Conservation (phyloP, 2,797 vertebrate species). For the Coregonus suidteri region DNA sequence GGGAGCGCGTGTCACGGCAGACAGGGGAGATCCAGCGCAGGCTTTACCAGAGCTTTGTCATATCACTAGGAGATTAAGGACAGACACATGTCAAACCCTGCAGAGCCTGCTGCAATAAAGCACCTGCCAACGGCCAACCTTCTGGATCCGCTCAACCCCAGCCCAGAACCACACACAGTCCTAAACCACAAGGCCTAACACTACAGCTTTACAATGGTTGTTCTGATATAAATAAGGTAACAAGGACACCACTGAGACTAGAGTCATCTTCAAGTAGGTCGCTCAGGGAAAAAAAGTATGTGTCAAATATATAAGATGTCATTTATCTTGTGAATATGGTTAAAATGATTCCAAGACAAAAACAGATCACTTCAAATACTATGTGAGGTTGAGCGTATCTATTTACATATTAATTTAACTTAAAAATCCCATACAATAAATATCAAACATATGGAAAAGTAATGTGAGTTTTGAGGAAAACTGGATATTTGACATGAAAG, state of each 20-base stretch:
- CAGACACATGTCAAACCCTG: slow-evolving; percentile 70
- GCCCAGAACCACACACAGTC: slow-evolving; percentile 46
- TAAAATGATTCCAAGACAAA: slow-evolving; percentile 1
- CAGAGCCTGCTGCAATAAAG: slow-evolving; percentile 71
- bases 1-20: slow-evolving; percentile 59
- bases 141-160: slow-evolving; percentile 67
- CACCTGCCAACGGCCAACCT: slow-evolving; percentile 69
- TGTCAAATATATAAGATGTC: neutral
- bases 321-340: neutral
- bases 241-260: neutral
- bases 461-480: slow-evolving; percentile 38
- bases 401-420: slow-evolving; percentile 11
- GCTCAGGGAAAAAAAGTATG: slow-evolving; percentile 7
- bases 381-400: slow-evolving; percentile 12
- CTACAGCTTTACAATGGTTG: neutral
- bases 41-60: slow-evolving; percentile 77
- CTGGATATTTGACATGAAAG: slow-evolving; percentile 61
- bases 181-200: slow-evolving; percentile 8
- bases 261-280: slow-evolving; percentile 18
- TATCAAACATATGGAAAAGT: slow-evolving; percentile 49
- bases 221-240: neutral
- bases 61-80: slow-evolving; percentile 75
- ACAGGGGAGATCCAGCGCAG: slow-evolving; percentile 59
- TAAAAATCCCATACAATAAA: slow-evolving; percentile 25
- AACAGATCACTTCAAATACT: slow-evolving; percentile 9